Evolutionary conservation across 2,113 vertebrate genomes (phyloP), one percentile per base, ranked within the genome.

Genomic region (Garra rufa): DNA sequence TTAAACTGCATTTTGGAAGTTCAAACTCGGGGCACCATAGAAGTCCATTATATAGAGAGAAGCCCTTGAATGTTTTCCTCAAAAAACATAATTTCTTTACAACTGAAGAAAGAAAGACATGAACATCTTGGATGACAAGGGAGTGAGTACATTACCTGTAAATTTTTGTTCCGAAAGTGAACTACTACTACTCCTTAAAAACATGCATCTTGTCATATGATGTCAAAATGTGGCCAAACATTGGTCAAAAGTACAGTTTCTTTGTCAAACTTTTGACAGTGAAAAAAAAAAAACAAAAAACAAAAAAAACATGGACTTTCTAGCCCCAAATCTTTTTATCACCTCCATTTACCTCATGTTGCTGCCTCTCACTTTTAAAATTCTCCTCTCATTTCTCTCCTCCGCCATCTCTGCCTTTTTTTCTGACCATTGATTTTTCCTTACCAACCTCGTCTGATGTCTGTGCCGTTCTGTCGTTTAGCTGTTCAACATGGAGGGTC

Each of bases 341-440:
- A 19, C 13, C 26, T 38, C 34, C 41, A 34, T 19, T 38, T 34
- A 38, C 34, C 19, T 50, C 28, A 78, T 7, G 30, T 55, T 10
- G 26, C 55, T 26, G 34, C 55, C 30, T 61, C 19, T 26, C 13
- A 57, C 19, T 61, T 15, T 61, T 1, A 61, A 50, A 17, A 75
- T 75, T 75, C 26, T 75, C 46, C 24, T 30, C 46, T 75, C 44
- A 50, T 75, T 75, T 30, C 73, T 19, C 14, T 50, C 73, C 46
- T 50, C 11, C 44, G 44, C 73, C 15, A 0, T 78, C 34, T 38
- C 13, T 3, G 19, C 4, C 9, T 21, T 77, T 8, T 52, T 57
- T 41, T 9, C 9, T 7, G 10, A 38, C 21, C 48, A 61, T 78
- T 6, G 76, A 78, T 61, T 78, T 75, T 15, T 75, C 8, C 26